phyloP scores from a whole-genome alignment of 2,113 vertebrate genomes.

The Phocoena sinus region DNA sequence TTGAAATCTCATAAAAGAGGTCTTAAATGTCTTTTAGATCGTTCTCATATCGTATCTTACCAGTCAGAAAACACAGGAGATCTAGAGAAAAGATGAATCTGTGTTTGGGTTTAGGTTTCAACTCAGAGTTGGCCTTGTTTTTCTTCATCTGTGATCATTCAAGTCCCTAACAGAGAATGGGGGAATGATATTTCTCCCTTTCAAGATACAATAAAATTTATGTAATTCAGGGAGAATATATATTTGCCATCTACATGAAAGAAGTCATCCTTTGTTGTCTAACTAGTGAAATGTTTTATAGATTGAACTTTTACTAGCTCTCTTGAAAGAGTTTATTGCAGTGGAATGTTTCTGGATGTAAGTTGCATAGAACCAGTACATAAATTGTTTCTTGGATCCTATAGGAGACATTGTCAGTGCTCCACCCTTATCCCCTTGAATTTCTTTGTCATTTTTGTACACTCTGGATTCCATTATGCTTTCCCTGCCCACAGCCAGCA shows the following conservation, averaged over 20 bases:
- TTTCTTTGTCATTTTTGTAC: not conserved
- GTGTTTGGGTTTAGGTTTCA: not conserved
- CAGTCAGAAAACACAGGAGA: not conserved
- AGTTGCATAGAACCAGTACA: not conserved
- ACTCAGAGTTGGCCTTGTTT: not conserved
- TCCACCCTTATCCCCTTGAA: not conserved
- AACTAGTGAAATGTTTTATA: not conserved
- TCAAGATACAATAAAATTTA: not conserved
- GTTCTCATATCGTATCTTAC: not conserved
- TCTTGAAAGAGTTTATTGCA: not conserved
- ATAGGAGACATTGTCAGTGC: not conserved
- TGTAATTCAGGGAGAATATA: not conserved
- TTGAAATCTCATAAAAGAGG: not conserved
- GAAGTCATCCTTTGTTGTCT: slow-evolving; percentile 24
- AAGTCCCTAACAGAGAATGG: not conserved
- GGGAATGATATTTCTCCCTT: not conserved
- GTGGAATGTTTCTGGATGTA: not conserved
- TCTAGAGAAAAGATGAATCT: not conserved
- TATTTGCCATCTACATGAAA: slow-evolving; percentile 16
- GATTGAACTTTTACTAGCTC: slow-evolving; percentile 2
- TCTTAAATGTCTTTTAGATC: not conserved
- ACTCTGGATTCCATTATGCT: not conserved
- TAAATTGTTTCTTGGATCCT: not conserved
- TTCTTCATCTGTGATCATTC: not conserved
- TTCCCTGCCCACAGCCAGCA: not conserved